phyloP scores from a whole-genome alignment of 2,113 vertebrate genomes.

The Ancistrus triradiatus region DNA sequence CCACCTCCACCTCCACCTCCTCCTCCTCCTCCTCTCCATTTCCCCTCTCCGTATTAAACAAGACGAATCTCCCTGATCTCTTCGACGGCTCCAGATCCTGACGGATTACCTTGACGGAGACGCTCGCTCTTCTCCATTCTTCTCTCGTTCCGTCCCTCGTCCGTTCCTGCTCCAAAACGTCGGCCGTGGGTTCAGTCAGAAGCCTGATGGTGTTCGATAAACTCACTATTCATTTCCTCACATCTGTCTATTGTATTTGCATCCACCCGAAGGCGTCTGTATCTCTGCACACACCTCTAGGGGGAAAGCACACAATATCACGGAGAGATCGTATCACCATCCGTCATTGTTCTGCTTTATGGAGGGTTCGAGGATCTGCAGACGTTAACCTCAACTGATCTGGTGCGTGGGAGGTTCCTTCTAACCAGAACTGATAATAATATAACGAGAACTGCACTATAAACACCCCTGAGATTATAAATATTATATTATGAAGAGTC shows the following conservation, averaged over 20 bases:
- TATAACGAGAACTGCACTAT: no score
- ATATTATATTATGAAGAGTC: no score
- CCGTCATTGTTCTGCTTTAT: not conserved
- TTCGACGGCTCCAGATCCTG: slow-evolving; percentile 48
- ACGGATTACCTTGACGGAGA: slow-evolving; percentile 44
- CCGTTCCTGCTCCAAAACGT: slow-evolving; percentile 47
- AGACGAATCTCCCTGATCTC: slow-evolving; percentile 50
- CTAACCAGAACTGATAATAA: no score
- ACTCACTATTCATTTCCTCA: slow-evolving; percentile 38
- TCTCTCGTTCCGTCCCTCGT: slow-evolving; percentile 23
- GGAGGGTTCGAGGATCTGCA: not conserved
- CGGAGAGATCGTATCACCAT: not conserved
- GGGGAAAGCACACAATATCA: slow-evolving; percentile 9
- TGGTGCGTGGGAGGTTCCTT: no score
- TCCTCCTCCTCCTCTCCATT: slow-evolving; percentile 49
- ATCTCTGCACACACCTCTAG: not conserved
- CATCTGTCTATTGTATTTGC: slow-evolving; percentile 33
- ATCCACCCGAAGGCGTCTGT: slow-evolving; percentile 13
- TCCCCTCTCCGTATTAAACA: slow-evolving; percentile 45
- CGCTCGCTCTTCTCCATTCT: slow-evolving; percentile 31
- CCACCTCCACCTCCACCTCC: slow-evolving; percentile 13
- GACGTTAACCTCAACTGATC: not conserved
- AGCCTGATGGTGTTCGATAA: slow-evolving; percentile 42
- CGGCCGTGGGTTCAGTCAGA: slow-evolving; percentile 41
- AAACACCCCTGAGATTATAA: no score